Evolutionary conservation across 1,140 invertebrate genomes (phyloP).

Genomic region (Hylyphantes graminicola): DNA sequence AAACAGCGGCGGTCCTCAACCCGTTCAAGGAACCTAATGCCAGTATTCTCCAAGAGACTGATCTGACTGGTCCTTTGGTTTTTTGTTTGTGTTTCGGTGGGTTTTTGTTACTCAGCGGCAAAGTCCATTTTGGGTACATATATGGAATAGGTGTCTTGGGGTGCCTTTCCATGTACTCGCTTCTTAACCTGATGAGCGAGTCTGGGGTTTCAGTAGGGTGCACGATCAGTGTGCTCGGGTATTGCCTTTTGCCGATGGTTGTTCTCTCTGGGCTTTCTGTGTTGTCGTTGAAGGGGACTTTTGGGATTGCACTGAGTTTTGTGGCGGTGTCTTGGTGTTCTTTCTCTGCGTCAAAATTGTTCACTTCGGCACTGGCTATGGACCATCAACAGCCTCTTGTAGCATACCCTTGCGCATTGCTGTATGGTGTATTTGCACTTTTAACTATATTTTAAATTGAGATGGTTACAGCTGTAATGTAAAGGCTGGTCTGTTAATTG

Average conservation of each 20-base stretch:
- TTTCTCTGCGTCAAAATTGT: constrained; percentile 90
- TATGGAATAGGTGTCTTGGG: constrained; percentile 94
- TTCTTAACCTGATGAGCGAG: constrained; percentile 88
- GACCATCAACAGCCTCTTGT: constrained; percentile 89
- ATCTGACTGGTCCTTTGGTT: constrained; percentile 92
- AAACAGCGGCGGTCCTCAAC: constrained; percentile 90
- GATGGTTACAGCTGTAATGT: no score
- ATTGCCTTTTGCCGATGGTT: constrained; percentile 94
- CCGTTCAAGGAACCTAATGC: constrained; percentile 84
- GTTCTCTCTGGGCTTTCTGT: constrained; percentile 84
- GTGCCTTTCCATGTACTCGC: constrained; percentile 90
- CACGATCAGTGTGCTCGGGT: constrained; percentile 92
- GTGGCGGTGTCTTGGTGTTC: constrained; percentile 90
- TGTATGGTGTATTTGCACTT: constrained; percentile 96
- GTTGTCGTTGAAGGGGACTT: constrained; percentile 76
- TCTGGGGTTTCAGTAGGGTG: constrained; percentile 81
- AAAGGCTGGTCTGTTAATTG: no score
- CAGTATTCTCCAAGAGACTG: constrained; percentile 84
- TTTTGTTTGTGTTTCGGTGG: constrained; percentile 92
- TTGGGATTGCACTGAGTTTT: constrained; percentile 74
- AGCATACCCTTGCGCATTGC: constrained; percentile 92
- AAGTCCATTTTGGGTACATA: constrained; percentile 80
- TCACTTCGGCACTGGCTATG: constrained; percentile 91
- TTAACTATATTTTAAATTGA: constrained; percentile 86
- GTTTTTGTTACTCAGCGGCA: constrained; percentile 73